These are phyloP conservation scores for Machaerirhynchus nigripectus DNA, from an alignment of 2,113 vertebrate genomes.

Conservation along the genomic window DNA sequence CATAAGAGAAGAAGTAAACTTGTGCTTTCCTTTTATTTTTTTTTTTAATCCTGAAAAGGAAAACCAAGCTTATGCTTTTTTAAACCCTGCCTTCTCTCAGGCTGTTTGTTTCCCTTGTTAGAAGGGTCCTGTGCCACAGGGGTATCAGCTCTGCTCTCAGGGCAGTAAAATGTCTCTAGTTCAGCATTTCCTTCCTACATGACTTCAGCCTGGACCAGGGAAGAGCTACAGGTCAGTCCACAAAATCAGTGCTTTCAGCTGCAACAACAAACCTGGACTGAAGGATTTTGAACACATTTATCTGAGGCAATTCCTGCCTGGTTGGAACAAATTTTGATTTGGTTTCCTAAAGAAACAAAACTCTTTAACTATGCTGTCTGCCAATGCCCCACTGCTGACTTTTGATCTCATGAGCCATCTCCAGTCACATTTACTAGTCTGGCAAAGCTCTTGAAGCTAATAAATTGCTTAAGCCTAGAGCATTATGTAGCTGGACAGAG, in stretches of 20 bases:
- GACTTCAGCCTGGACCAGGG: not conserved
- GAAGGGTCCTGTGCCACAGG: not conserved
- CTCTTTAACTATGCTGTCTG: not conserved
- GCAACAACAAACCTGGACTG: not conserved
- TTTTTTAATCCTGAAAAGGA: not conserved
- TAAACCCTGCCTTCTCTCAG: not conserved
- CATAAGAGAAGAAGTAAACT: not conserved
- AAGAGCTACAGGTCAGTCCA: not conserved
- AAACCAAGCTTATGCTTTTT: not conserved
- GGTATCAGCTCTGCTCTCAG: not conserved
- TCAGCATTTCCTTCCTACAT: not conserved
- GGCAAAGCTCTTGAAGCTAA: not conserved
- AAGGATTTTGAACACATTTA: not conserved
- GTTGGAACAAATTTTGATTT: not conserved
- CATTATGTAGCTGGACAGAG: not conserved
- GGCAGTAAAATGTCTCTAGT: not conserved
- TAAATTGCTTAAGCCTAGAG: not conserved
- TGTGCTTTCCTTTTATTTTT: accelerated
- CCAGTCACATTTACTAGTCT: not conserved
- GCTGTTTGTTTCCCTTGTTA: not conserved
- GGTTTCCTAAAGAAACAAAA: not conserved
- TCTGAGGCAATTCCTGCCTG: not conserved
- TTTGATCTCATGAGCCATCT: not conserved
- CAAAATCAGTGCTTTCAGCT: not conserved
- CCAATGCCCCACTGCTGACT: not conserved